Conservation (phyloP, 2,797 vertebrate species). For the Xenentodon cancila region DNA sequence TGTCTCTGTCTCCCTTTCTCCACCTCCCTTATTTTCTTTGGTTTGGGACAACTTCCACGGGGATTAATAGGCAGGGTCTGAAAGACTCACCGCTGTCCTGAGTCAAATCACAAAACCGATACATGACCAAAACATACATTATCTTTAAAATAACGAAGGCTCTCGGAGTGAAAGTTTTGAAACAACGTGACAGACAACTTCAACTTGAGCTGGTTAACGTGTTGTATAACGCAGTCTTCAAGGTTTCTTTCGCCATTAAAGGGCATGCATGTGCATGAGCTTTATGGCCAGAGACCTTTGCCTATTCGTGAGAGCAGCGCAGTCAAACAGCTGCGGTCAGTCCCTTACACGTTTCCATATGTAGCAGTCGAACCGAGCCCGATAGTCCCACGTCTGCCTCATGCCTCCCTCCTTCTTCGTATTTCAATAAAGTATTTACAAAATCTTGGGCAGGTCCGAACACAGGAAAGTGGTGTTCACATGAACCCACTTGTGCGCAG, state of each 20-base stretch:
- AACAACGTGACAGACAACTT: slow-evolving; percentile 18
- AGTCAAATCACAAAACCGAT: slow-evolving; percentile 55
- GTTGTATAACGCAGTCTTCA: slow-evolving; percentile 55
- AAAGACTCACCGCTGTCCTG: slow-evolving; percentile 62
- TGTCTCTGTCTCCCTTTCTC: not conserved
- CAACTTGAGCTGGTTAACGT: slow-evolving; percentile 33
- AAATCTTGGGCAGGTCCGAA: slow-evolving; percentile 30
- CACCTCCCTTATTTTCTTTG: slow-evolving; percentile 19
- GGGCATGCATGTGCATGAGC: slow-evolving; percentile 61
- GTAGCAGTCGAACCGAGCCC: slow-evolving; percentile 3
- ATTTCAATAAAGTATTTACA: slow-evolving; percentile 23
- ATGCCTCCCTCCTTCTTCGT: not conserved
- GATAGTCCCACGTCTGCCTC: no score
- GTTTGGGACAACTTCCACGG: slow-evolving; percentile 41
- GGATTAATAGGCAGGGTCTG: slow-evolving; percentile 36
- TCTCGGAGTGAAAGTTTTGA: slow-evolving; percentile 44
- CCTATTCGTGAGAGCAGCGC: slow-evolving; percentile 41
- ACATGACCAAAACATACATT: slow-evolving; percentile 8
- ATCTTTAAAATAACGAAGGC: not conserved
- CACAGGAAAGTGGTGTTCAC: slow-evolving; percentile 59
- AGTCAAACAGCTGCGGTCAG: slow-evolving; percentile 18
- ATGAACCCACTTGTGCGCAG: slow-evolving; percentile 40
- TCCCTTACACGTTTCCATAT: slow-evolving; percentile 79
- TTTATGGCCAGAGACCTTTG: slow-evolving; percentile 71
- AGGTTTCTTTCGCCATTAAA: slow-evolving; percentile 75